Base-by-base conservation (phyloP, 2,888 invertebrate genomes). In the Chirona hameri region DNA sequence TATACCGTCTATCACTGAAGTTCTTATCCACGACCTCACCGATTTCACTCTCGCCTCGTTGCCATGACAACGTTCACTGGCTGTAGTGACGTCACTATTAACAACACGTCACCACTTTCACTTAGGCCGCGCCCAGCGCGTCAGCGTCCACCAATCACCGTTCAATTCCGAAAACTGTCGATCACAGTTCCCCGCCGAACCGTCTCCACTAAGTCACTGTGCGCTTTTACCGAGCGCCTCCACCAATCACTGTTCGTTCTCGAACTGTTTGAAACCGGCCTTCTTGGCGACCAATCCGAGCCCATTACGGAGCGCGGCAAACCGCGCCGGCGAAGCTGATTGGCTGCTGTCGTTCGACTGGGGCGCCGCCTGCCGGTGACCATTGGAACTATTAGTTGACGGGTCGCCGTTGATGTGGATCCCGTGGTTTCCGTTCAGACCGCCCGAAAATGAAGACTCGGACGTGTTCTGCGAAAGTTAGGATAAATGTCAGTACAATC, bases 391-490 rank as follows among this genome's bases (percentile, higher is more conserved):
- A 29, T 29, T 31, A 18, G 15, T 39, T 14, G 12, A 7, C 48
- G 76, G 15, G 39, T 76, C 76, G 39, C 76, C 76, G 76, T 76
- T 76, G 39, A 29, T 15, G 14, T 12, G 14, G 14, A 1, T 29
- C 14, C 29, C 69, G 69, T 29, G 10, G 0, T 27, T 29, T n/a
- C 69, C 69, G 29, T 69, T 69, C n/a, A 15, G 29, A 15, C 69
- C 69, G 29, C 29, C 69, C n/a, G 69, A 29, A 3, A 69, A 69
- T 15, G 69, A 69, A 12, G 69, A 69, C 29, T 69, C 69, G 29
- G 69, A 29, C 1, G 69, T 69, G 29, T 29, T 24, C 60, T 60
- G 60, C n/a, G 10, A n/a, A 86, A 86, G 39, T n/a, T n/a, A n/a
- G n/a, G n/a, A n/a, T n/a, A n/a, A n/a, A n/a, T n/a, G n/a, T n/a